Evolutionary conservation across 2,797 vertebrate genomes (phyloP), one percentile per base, ranked within the genome.

Genomic region (Mareca penelope): DNA sequence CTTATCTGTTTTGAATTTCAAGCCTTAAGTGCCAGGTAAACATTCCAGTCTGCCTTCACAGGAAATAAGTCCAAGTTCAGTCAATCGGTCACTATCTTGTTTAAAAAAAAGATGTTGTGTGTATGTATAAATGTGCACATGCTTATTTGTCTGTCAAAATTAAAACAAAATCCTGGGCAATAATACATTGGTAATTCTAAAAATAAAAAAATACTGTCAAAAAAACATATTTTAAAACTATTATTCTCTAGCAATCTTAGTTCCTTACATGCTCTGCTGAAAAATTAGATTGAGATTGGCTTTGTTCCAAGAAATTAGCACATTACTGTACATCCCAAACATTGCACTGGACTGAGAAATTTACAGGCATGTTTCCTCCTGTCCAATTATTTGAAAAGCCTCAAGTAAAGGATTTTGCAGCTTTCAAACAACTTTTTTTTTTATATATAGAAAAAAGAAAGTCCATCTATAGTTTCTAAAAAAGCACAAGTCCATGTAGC

Each of bases 401-500:
- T 97, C 93, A 71, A 89, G 78, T 95, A 95, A 98, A 97, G 95
- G 95, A 95, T 96, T 96, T 97, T 97, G 97, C 97, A 98, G 97
- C 97, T 97, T 97, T 93, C 92, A 93, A 92, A 96, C 76, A 73
- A 50, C 13, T 24, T 50, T 50, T 85, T 78, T 96, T 88, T 96
- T 95, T 90, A 44, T 44, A 44, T 44, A 44, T 19, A 44, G 42
- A 90, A 97, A 97, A 89, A 72, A 93, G 89, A 97, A 94, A 73
- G 76, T 78, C 94, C 97, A 96, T 89, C 95, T 97, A 95, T 97
- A 89, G 76, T 97, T 97, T 95, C 94, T 96, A 94, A 97, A 97
- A 98, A 98, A 98, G 98, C 98, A 98, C 98, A 98, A 98, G 98
- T 96, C 97, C 97, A 96, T 92, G 97, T 97, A 97, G 97, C 97